Evolutionary conservation across 2,113 vertebrate species (phyloP), one percentile per base, ranked within the genome.

Genomic region (Podarcis raffonei): DNA sequence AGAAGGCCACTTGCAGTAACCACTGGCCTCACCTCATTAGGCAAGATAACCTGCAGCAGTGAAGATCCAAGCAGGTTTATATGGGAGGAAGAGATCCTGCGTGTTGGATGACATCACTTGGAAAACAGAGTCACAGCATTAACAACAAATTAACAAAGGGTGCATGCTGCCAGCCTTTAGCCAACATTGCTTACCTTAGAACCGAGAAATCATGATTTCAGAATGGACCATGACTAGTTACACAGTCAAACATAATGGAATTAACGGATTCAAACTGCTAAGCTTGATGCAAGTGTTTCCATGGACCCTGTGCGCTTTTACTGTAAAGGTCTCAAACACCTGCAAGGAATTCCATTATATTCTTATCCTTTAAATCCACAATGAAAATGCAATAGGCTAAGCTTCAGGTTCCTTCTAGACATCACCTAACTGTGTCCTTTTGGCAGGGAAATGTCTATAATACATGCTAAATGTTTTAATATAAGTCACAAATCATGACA

Each of bases 61-160:
- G 71, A 30, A 71, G 69, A n/a, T 69, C 25, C 59, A 20, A 69
- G 25, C 25, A 69, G 25, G 25, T 69, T 18, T 62, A 62, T 62
- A 62, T 62, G 59, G 16, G 59, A 20, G 25, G 6, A 68, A 7
- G 66, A 5, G 2, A 23, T 69, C 25, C 66, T 69, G 13, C n/a
- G 37, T 88, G 30, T 6, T 87, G 16, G 22, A 79, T 74, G 87
- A 35, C 87, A 75, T 82, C 89, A 84, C 71, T 23, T 66, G 18
- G 78, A 91, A 92, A 25, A 69, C 20, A 92, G 22, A 89, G 87
- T 90, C 42, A 0, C 87, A 42, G 89, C 1, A n/a, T 88, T 90
- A 2, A 20, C 81, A 8, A 11, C 62, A 57, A 75, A 27, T n/a
- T n/a, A n/a, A n/a, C n/a, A n/a, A n/a, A n/a, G n/a, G n/a, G n/a